Percentiles rank a stretch among this genome's conserved stretches.
These are phyloP conservation scores for Poecilia gillii DNA, from an alignment of 2,797 vertebrate genomes.

Conservation along the genomic window DNA sequence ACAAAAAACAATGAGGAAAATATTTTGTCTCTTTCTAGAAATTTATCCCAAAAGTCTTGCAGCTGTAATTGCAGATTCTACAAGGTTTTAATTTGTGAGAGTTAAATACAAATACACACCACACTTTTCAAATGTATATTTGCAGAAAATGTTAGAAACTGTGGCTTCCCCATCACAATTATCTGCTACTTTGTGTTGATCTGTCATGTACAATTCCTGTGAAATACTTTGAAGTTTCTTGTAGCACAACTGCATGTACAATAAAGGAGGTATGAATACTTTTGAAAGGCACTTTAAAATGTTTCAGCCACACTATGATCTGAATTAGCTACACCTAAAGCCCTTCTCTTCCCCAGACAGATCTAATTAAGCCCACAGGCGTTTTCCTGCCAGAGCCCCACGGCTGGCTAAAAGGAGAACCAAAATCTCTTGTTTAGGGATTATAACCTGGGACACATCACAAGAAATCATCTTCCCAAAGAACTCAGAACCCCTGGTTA, in stretches of 20 bases:
- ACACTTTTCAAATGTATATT: not conserved
- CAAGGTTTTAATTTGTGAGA: not conserved
- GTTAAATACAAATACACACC: not conserved
- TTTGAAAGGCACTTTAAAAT: slow-evolving; percentile 75
- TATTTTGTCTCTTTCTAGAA: not conserved
- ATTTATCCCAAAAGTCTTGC: not conserved
- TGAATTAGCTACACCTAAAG: slow-evolving; percentile 87
- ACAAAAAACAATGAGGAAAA: not conserved
- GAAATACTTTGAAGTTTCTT: not conserved
- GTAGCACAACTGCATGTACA: not conserved
- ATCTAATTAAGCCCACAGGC: slow-evolving; percentile 84
- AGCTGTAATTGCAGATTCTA: not conserved
- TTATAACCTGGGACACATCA: slow-evolving; percentile 86
- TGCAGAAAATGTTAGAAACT: not conserved
- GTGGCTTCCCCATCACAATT: not conserved
- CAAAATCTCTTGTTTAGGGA: slow-evolving; percentile 82
- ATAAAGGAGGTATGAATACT: not conserved
- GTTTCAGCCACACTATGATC: slow-evolving; percentile 84
- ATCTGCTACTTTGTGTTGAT: not conserved
- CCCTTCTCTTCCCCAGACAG: slow-evolving; percentile 79
- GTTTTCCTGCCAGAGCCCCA: slow-evolving; percentile 77
- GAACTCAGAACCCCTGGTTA: slow-evolving; percentile 50
- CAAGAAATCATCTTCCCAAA: slow-evolving; percentile 79
- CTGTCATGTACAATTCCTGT: not conserved
- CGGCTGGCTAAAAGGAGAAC: slow-evolving; percentile 72